These are phyloP conservation scores for Heterocephalus glaber DNA, from an alignment of 2,113 vertebrate genomes.

Conservation along the genomic window DNA sequence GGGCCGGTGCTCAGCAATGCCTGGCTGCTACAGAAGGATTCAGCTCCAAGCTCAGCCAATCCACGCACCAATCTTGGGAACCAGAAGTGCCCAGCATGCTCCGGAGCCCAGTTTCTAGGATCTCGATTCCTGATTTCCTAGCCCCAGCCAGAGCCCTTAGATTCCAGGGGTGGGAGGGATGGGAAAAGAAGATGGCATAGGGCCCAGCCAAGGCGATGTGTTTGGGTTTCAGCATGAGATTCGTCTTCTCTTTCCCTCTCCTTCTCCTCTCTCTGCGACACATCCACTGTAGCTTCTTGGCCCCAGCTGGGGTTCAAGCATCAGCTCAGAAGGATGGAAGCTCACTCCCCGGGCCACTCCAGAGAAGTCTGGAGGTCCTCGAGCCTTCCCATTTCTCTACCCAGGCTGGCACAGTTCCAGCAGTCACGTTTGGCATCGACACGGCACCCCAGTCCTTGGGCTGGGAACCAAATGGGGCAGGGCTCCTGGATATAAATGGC, in stretches of 20 bases:
- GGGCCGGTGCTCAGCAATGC: background rate
- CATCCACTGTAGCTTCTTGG: background rate
- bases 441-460: constrained; percentile 47
- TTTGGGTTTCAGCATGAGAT: background rate
- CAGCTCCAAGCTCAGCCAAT: background rate
- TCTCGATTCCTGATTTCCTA: constrained; percentile 1
- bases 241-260: background rate
- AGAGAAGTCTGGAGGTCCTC: constrained; percentile 35
- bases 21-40: constrained; percentile 46
- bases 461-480: constrained; percentile 74
- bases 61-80: background rate
- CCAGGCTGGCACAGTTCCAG: constrained; percentile 39
- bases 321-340: background rate
- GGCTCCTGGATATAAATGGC: constrained; percentile 74
- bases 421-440: constrained; percentile 68
- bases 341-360: constrained; percentile 32
- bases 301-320: constrained; percentile 19
- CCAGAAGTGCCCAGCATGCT: constrained; percentile 39
- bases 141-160: constrained; percentile 18
- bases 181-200: background rate
- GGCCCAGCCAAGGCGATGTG: background rate
- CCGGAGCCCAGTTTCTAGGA: background rate
- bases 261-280: background rate
- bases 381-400: constrained; percentile 52
- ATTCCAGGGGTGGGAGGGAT: background rate